These are phyloP conservation scores for Saturnia pavonia DNA, from an alignment of 2,888 invertebrate genomes.

Conservation along the genomic window DNA sequence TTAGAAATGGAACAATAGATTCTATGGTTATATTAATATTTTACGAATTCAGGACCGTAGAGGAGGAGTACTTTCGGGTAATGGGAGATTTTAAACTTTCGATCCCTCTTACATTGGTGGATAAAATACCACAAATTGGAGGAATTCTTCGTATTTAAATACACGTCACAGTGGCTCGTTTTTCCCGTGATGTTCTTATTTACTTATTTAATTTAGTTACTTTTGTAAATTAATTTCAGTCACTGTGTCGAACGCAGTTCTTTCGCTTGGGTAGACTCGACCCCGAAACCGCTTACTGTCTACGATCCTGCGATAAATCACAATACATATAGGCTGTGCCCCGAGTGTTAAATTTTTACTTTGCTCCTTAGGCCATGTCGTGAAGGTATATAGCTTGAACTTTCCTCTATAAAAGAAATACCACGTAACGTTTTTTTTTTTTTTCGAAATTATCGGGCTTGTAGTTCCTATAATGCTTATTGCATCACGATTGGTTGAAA, in stretches of 20 bases:
- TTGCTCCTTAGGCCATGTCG: too few relatives aligned
- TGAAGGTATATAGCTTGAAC: too few relatives aligned
- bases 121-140: background rate
- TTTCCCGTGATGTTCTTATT: background rate
- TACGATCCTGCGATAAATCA: background rate
- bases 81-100: background rate
- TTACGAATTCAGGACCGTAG: background rate
- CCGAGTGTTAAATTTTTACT: too few relatives aligned
- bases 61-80: background rate
- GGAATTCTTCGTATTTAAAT: background rate
- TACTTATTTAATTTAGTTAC: too few relatives aligned
- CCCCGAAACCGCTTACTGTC: background rate
- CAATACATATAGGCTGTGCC: too few relatives aligned
- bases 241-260: background rate
- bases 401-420: too few relatives aligned
- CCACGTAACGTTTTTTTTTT: too few relatives aligned
- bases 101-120: too few relatives aligned
- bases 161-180: background rate
- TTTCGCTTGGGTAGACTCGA: background rate
- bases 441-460: too few relatives aligned
- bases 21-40: background rate
- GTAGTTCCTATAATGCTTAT: background rate
- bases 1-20: constrained; percentile 77
- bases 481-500: background rate
- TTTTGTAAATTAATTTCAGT: too few relatives aligned